phyloP scores from a whole-genome alignment of 2,113 vertebrate species.

The Sinocyclocheilus grahami region DNA sequence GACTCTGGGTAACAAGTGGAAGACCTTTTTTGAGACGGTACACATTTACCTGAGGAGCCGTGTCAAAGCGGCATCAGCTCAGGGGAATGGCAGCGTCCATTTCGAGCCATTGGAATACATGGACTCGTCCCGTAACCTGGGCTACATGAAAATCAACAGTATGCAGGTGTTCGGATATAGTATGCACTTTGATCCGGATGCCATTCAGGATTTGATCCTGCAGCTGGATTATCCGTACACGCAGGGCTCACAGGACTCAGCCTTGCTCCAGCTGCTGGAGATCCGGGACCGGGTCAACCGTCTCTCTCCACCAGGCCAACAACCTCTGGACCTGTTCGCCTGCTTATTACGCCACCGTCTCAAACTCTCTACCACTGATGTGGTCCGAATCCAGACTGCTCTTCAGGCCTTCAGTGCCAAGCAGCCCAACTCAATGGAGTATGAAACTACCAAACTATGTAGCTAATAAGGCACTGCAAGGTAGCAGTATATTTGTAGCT shows the following conservation, averaged over 20 bases:
- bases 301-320: constrained; percentile 78
- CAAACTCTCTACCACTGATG: constrained; percentile 79
- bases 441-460: constrained; percentile 85
- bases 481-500: no score
- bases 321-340: constrained; percentile 80
- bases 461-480: constrained; percentile 66
- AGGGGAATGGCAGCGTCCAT: constrained; percentile 72
- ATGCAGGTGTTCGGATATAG: constrained; percentile 83
- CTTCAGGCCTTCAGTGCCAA: constrained; percentile 81
- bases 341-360: constrained; percentile 81
- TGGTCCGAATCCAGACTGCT: constrained; percentile 77
- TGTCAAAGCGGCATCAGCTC: constrained; percentile 67
- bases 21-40: constrained; percentile 83
- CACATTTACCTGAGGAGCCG: constrained; percentile 82
- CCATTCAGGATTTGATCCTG: constrained; percentile 82
- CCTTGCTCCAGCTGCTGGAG: constrained; percentile 81
- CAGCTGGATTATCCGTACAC: constrained; percentile 83
- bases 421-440: constrained; percentile 78
- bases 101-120: constrained; percentile 80
- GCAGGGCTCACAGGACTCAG: constrained; percentile 81
- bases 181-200: constrained; percentile 84
- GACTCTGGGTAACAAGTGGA: constrained; percentile 82
- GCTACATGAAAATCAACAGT: constrained; percentile 84
- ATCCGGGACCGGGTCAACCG: constrained; percentile 82
- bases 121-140: constrained; percentile 75